phyloP scores from a whole-genome alignment of 2,888 invertebrate species.

The Folsomia manolachei region DNA sequence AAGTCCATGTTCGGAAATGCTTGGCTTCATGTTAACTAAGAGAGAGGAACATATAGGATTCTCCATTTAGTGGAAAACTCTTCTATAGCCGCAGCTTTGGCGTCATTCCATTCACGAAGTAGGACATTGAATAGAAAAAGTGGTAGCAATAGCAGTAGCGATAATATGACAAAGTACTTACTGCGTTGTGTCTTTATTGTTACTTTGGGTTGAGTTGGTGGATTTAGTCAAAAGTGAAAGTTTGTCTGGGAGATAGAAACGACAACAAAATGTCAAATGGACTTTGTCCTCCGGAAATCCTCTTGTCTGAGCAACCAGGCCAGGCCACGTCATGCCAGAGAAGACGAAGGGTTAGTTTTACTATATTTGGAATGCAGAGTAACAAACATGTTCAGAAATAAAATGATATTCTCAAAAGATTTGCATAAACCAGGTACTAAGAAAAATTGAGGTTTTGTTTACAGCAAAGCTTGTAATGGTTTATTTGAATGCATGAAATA shows the following conservation, averaged over 20 bases:
- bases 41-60: background rate
- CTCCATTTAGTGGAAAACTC: background rate
- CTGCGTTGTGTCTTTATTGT: background rate
- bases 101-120: background rate
- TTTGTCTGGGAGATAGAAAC: background rate
- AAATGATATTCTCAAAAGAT: too few species aligned
- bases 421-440: too few species aligned
- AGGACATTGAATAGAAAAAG: too few species aligned
- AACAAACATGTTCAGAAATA: background rate
- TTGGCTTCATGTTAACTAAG: background rate
- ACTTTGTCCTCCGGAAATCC: slow-evolving; percentile 6
- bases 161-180: background rate
- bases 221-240: background rate
- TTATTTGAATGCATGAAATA: background rate
- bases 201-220: background rate
- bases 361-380: too few species aligned
- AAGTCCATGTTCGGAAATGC: background rate
- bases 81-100: background rate
- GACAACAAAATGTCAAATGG: background rate
- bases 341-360: too few species aligned
- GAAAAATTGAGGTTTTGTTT: too few species aligned
- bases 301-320: background rate
- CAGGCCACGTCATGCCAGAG: too few species aligned
- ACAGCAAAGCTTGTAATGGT: background rate
- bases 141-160: too few species aligned